Percentiles rank a stretch among this genome's conserved stretches.
Evolutionary conservation across 2,113 vertebrate species (phyloP).

Genomic region (Mobula hypostoma): DNA sequence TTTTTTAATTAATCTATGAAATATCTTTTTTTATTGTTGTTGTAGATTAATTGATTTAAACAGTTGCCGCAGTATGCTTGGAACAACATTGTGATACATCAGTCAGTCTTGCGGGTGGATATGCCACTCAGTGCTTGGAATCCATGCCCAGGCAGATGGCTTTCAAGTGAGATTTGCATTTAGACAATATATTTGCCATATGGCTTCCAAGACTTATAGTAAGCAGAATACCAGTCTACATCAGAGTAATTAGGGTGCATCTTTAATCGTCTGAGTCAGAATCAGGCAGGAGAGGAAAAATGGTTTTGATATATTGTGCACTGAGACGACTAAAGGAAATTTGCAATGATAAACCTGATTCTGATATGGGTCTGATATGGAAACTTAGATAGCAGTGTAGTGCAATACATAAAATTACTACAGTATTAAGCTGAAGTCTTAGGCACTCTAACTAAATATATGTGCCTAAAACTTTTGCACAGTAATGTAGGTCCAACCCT

Average conservation of each 20-base stretch:
- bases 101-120: background rate
- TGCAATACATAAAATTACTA: no score
- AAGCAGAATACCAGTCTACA: no score
- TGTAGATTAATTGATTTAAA: slow-evolving; percentile 19
- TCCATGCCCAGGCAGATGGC: background rate
- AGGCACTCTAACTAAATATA: no score
- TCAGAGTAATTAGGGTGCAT: background rate
- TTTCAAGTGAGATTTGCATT: slow-evolving; percentile 8
- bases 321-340: no score
- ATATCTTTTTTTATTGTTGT: background rate
- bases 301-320: background rate
- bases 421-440: no score
- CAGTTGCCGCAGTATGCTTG: background rate
- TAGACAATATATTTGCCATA: background rate
- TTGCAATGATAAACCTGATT: no score
- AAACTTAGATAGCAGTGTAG: no score
- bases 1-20: background rate
- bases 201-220: background rate
- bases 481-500: no score
- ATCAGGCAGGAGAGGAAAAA: background rate
- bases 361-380: no score
- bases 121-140: background rate
- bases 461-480: no score
- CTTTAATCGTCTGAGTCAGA: background rate
- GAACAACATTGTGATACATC: background rate